Evolutionary conservation across 2,113 vertebrate genomes (phyloP), one percentile per base, ranked within the genome.

Genomic region (Stigmatopora nigra): DNA sequence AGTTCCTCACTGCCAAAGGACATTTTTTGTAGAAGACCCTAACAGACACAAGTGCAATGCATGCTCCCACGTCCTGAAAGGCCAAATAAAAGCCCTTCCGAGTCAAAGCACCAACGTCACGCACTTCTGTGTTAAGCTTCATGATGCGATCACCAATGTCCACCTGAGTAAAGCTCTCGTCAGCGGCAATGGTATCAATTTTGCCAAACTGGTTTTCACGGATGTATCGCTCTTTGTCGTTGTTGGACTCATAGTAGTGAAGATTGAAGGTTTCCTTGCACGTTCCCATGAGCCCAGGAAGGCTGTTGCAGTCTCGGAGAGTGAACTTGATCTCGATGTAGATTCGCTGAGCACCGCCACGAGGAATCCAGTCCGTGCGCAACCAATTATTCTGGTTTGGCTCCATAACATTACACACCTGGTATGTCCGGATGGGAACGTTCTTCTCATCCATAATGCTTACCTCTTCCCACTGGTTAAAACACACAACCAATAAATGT

Each of bases 361-460:
- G 91, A 17, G 93, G 92, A 89, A 99, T 96, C 97, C 97, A 99
- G 83, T 98, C 95, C 72, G 95, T 99, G 87, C 96, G 92, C 68
- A 99, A 90, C 97, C 97, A 99, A 64, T 99, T 99, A 82, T 97
- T 98, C 84, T 99, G 97, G 73, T 88, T 99, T 64, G 95, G 86
- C 72, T 99, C 97, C 96, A 99, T 95, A 71, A 99, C 97, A 0
- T 99, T 98, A 82, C 97, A 99, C 80, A 98, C 97, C 82, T 99
- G 97, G 73, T 99, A 99, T 41, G 97, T 99, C 80, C 96, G 92
- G 73, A 99, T 99, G 0, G 97, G 97, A 55, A 94, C 94, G 51
- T 99, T 98, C 88, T 98, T 98, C 85, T 99, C 97, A 70, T 99
- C 97, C 95, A 98, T 98, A 68, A 98, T 98, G 69, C 97, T 99